Base-by-base conservation (phyloP, 1,140 invertebrate genomes). In the Atopsyche davidsoni region DNA sequence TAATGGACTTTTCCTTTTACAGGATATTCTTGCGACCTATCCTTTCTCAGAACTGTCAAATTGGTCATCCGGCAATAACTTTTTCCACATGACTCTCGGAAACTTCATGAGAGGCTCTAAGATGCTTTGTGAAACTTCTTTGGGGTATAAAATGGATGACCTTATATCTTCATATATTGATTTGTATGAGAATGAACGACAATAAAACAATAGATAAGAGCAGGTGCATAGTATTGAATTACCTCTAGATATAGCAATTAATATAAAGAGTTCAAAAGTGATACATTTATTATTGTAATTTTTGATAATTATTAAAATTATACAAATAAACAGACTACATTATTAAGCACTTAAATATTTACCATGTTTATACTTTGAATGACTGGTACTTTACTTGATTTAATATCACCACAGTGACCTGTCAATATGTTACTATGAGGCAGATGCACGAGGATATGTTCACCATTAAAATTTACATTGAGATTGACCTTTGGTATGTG, bases 141-240 rank as follows among this genome's bases (percentile, higher is more conserved):
- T 95, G 61, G 92, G 92, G 22, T 96, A 96, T 70, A 96, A 96
- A 77, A 94, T 96, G 87, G 92, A 96, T 69, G 92, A 96, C 69
- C 76, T 96, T n/a, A 79, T 96, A 58, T 89, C 91, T 1, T 95
- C 92, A 0, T 96, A 96, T 64, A 91, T 79, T 43, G 68, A n/a
- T 72, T 46, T 74, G 73, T 34, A 61, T 79, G 23, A 68, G 72
- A 38, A 60, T 68, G 54, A 60, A 63, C 39, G 55, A 66, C 21
- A 63, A 63, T 49, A 60, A 68, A 50, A 65, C 60, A 39, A 25
- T 36, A 19, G 17, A 2, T 42, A 50, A 42, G 3, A 11, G 4
- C 35, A 11, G 39, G 45, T 17, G n/a, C n/a, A n/a, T n/a, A n/a
- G n/a, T 34, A 22, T 31, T 51, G 31, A 25, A 40, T 44, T 22